These are phyloP conservation scores for Sphaerodactylus townsendi DNA, from an alignment of 2,113 vertebrate genomes.

Conservation along the genomic window DNA sequence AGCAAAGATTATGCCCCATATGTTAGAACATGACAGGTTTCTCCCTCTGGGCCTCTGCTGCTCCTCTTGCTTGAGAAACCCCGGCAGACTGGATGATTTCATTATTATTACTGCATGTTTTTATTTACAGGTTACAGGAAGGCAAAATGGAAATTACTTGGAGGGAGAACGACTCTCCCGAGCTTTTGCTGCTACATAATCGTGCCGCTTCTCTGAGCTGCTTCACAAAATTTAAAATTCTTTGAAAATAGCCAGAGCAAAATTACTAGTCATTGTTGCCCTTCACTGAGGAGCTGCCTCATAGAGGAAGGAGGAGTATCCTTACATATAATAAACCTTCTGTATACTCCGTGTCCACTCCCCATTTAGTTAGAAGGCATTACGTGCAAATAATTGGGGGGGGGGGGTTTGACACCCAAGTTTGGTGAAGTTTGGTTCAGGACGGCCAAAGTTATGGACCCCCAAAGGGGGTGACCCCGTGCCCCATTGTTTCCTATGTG, in stretches of 20 bases:
- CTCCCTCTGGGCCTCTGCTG: neutral
- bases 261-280: conserved; percentile 14
- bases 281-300: conserved; percentile 27
- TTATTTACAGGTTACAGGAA: conserved; percentile 12
- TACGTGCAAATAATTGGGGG: too few relatives aligned
- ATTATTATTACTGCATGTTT: neutral
- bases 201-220: neutral
- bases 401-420: too few relatives aligned
- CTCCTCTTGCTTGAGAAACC: neutral
- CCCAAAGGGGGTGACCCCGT: too few relatives aligned
- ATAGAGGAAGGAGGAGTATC: neutral
- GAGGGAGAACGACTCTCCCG: neutral
- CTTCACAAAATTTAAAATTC: neutral
- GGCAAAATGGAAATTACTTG: conserved; percentile 9
- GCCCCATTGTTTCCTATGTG: too few relatives aligned
- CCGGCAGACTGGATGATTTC: neutral
- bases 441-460: too few relatives aligned
- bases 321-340: neutral
- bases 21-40: neutral
- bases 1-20: neutral
- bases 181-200: conserved; percentile 1
- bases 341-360: conserved; percentile 32
- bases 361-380: too few relatives aligned
- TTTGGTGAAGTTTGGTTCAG: too few relatives aligned
- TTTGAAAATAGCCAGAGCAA: conserved; percentile 17